Base-by-base conservation (phyloP, 2,797 vertebrate genomes). In the Aldrovandia affinis region DNA sequence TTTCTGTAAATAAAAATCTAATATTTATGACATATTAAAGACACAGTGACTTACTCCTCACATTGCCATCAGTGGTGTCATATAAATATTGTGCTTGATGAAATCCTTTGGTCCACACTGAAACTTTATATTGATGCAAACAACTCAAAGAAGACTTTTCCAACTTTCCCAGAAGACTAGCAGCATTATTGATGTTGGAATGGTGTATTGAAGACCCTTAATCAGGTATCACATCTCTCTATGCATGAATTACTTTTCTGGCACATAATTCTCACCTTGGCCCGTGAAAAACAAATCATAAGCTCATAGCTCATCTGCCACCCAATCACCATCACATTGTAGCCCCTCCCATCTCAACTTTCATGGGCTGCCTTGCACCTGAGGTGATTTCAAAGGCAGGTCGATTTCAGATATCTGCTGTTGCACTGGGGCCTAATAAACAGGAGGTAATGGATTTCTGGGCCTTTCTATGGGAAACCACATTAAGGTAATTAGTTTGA, bases 401-500 rank as follows among this genome's bases (percentile, higher is more conserved):
- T 86, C 81, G 80, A 85, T 88, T 86, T 81, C 81, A 84, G 87
- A 44, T 61, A 68, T 84, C 85, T 89, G 70, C 54, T 5, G 50
- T 82, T 77, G 84, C 83, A 81, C 52, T 78, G 42, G 52, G 68
- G 75, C 83, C 73, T 83, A 85, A 88, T 86, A 87, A 89, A 89
- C 86, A 68, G 80, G 52, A 63, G 77, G 70, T 88, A 90, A 89
- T 86, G 85, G 85, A 85, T 88, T 84, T 85, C 79, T 77, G 65
- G 85, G 80, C 81, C 80, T 88, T 86, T 73, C 87, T 82, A 85
- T 84, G 83, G 83, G 81, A 88, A 87, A 86, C 2, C 83, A 54
- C 84, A 89, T 86, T 87, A 86, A 85, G 83, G 86, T 88, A 88
- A 89, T 88, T 89, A 85, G 84, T 86, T 86, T 85, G 81, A 85